A percentile compares a stretch with the other conserved stretches of the same genome.
Evolutionary conservation across 30 jellyfish, hydroid and myxozoan genomes (phyloP).

Genomic region (Cassiopea xamachana): DNA sequence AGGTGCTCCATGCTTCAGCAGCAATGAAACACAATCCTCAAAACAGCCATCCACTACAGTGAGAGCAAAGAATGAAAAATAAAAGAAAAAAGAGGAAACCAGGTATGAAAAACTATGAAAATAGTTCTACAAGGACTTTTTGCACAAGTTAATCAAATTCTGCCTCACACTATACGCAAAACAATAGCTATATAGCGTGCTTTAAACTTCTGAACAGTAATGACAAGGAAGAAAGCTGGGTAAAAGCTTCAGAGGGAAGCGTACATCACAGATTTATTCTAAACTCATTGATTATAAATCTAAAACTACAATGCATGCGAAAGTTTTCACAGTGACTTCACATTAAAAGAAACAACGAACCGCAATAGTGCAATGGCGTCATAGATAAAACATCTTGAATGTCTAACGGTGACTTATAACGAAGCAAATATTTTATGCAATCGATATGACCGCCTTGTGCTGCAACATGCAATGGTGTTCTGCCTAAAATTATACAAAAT

Average conservation of each 20-base stretch:
- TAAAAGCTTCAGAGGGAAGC: too few relatives aligned
- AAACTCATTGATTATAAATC: too few relatives aligned
- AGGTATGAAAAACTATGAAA: too few relatives aligned
- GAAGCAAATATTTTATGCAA: slow-evolving; percentile 56
- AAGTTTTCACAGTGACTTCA: neutral
- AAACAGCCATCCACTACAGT: slow-evolving; percentile 54
- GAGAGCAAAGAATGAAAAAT: neutral
- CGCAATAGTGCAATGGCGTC: slow-evolving; percentile 79
- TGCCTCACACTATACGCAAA: too few relatives aligned
- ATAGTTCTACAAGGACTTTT: too few relatives aligned
- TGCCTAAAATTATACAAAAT: slow-evolving; percentile 41
- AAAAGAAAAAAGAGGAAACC: neutral
- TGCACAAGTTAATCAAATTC: too few relatives aligned
- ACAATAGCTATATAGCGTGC: too few relatives aligned
- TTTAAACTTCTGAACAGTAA: too few relatives aligned
- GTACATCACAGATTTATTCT: too few relatives aligned
- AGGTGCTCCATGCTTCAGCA: slow-evolving; percentile 56
- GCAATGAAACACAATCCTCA: slow-evolving; percentile 30
- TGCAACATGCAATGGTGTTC: slow-evolving; percentile 85
- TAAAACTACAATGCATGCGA: neutral
- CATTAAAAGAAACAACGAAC: slow-evolving; percentile 2
- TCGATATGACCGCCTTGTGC: slow-evolving; percentile 71
- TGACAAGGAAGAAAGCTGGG: too few relatives aligned
- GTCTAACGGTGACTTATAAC: slow-evolving; percentile 51
- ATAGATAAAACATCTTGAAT: slow-evolving; percentile 63